phyloP scores from a whole-genome alignment of 2,888 invertebrate genomes.

The Dromius quadrimaculatus region DNA sequence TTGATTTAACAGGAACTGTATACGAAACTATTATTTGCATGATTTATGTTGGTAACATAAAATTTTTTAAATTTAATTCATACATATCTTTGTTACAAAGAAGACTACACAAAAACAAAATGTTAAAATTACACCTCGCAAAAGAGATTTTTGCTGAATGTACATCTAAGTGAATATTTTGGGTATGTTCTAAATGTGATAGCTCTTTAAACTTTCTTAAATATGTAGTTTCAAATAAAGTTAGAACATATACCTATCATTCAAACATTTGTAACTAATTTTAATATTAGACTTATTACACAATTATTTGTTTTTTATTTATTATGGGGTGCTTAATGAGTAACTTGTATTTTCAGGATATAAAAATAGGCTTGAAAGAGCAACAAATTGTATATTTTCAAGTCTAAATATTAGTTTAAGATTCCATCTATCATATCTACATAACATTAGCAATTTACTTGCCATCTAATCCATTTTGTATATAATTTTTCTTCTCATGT shows the following conservation, averaged over 20 bases:
- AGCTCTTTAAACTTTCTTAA: constrained; percentile 29
- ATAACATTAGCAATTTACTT: constrained; percentile 10
- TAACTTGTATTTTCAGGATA: background rate
- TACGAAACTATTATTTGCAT: constrained; percentile 27
- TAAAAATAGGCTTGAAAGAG: constrained; percentile 2
- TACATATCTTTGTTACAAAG: constrained; percentile 38
- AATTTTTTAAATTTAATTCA: constrained; percentile 22
- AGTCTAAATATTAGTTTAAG: constrained; percentile 16
- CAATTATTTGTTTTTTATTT: constrained; percentile 16
- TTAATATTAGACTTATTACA: constrained; percentile 18
- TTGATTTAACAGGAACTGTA: constrained; percentile 10
- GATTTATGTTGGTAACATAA: constrained; percentile 19
- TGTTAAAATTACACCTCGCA: constrained; percentile 35
- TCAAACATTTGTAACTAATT: constrained; percentile 20
- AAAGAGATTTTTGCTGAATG: constrained; percentile 38
- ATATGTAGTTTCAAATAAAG: constrained; percentile 2
- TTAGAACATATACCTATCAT: constrained; percentile 2
- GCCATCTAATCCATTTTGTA: constrained; percentile 35
- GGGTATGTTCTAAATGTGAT: constrained; percentile 37
- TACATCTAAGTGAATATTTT: constrained; percentile 2
- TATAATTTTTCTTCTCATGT: too few relatives aligned
- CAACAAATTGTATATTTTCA: constrained; percentile 8
- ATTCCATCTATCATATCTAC: constrained; percentile 14
- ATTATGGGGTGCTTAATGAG: constrained; percentile 24
- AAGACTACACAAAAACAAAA: constrained; percentile 29